Evolutionary conservation across 2,113 vertebrate genomes (phyloP).

Genomic region (Xiphorhynchus elegans): DNA sequence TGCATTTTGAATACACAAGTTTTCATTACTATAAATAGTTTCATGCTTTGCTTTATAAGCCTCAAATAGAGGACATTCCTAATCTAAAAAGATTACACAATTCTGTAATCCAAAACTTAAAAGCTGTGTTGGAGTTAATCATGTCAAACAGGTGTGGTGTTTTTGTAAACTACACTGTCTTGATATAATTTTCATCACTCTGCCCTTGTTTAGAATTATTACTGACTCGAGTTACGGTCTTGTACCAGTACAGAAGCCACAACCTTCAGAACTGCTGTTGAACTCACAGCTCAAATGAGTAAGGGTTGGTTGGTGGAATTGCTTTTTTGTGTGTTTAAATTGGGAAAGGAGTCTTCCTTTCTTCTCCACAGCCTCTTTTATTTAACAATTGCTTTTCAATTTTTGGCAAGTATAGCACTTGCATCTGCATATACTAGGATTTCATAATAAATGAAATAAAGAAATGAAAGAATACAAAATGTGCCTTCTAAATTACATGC

Average conservation of each 20-base stretch:
- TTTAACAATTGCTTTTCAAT: neutral
- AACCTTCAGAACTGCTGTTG: neutral
- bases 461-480: neutral
- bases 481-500: neutral
- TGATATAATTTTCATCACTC: neutral
- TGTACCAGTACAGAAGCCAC: neutral
- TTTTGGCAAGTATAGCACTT: neutral
- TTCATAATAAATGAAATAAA: neutral
- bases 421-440: neutral
- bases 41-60: neutral
- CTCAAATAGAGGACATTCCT: neutral
- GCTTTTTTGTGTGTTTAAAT: neutral
- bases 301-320: neutral
- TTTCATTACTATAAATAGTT: neutral
- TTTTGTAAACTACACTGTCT: rapidly evolving
- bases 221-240: neutral
- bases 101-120: neutral
- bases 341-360: neutral
- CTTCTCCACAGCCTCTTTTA: neutral
- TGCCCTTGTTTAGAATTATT: neutral
- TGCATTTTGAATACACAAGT: neutral
- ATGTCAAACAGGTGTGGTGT: rapidly evolving
- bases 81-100: neutral
- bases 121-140: neutral
- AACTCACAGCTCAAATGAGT: neutral